A percentile compares a stretch with the other conserved stretches of the same genome.
Evolutionary conservation across 64 coral and sea anemone species (phyloP).

Genomic region (Stichodactyla helianthus): DNA sequence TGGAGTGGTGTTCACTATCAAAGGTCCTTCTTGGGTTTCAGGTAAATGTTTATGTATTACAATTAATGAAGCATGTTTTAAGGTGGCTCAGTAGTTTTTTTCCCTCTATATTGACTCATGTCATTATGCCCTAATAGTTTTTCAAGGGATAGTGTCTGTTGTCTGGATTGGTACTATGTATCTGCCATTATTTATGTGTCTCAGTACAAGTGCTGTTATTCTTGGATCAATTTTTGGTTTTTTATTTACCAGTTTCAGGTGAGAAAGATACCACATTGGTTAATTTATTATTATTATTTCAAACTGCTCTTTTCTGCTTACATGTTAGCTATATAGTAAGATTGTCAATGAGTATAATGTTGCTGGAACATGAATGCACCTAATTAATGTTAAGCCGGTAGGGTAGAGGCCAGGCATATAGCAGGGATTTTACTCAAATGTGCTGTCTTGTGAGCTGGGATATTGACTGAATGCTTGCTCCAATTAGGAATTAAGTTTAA

Average conservation of each 20-base stretch:
- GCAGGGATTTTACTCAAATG: too few relatives aligned
- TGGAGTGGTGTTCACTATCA: background rate
- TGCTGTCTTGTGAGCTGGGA: too few relatives aligned
- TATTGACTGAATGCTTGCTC: too few relatives aligned
- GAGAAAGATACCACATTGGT: background rate
- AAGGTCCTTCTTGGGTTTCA: constrained; percentile 20
- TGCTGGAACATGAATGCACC: too few relatives aligned
- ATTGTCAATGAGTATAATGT: too few relatives aligned
- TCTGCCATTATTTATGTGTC: constrained; percentile 47
- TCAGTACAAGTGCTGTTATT: constrained; percentile 29
- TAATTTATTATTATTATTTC: too few relatives aligned
- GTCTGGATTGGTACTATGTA: constrained; percentile 37
- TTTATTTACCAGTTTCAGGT: constrained; percentile 28
- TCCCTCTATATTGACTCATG: background rate
- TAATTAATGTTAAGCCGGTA: too few relatives aligned
- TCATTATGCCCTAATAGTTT: constrained; percentile 1
- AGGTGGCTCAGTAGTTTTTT: background rate
- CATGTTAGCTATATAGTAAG: too few relatives aligned
- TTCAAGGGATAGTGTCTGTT: constrained; percentile 18
- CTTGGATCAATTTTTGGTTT: constrained; percentile 41
- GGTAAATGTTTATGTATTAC: background rate
- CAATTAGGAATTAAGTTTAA: too few relatives aligned
- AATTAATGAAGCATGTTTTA: background rate
- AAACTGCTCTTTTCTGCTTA: too few relatives aligned
- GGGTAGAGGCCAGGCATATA: too few relatives aligned